Evolutionary conservation across 2,888 invertebrate genomes (phyloP), one percentile per base, ranked within the genome.

Genomic region (Plagiodera versicolora): DNA sequence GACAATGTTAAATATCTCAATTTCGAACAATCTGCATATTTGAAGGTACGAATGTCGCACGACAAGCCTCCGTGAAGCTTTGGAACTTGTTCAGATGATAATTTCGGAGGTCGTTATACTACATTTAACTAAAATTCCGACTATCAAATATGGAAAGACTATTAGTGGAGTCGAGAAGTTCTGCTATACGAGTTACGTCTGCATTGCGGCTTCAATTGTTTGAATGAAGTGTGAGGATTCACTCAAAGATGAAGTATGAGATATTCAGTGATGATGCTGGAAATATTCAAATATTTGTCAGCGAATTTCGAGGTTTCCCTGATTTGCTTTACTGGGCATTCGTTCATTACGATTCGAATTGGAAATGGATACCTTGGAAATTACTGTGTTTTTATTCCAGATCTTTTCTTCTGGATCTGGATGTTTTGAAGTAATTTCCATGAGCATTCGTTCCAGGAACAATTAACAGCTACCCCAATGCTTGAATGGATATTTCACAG

Each of bases 101-200:
- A 65, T 58, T 65, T 56, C 56, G 61, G 53, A 61, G 60, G 61
- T 59, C 61, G 57, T 65, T 65, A 63, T 61, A 65, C 62, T 63
- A 60, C 60, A 58, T 64, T 66, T 62, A 66, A 66, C 66, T 66
- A 64, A 61, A 64, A 62, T 62, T 54, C 62, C 49, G 56, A 62
- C 56, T 60, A 63, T 57, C 59, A 63, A 65, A 61, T 66, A 66
- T 53, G 55, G 61, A 63, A 63, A 63, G 66, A 61, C 60, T 63
- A 63, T 66, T 63, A 64, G 66, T 50, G 58, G 58, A 66, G 65
- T 63, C 60, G 55, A 50, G 61, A 60, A 66, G 66, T 66, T 66
- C 49, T 18, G 56, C 35, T 49, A 60, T 65, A 60, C 54, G 14
- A 61, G 56, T 55, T 58, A 32, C 18, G 48, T 66, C 61, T 51